Conservation (phyloP, 2,113 vertebrate genomes). For the Talpa occidentalis region DNA sequence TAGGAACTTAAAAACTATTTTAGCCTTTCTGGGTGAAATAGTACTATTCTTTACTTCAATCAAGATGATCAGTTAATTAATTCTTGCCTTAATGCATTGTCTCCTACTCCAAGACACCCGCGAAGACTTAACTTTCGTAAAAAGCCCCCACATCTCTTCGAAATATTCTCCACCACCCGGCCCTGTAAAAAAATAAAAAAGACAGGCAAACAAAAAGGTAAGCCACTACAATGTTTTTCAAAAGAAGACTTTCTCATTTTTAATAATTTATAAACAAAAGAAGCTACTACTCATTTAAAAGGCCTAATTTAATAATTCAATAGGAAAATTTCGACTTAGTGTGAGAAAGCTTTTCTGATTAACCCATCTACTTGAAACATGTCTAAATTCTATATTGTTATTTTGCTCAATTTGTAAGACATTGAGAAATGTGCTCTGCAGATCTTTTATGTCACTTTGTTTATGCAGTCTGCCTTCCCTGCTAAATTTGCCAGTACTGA, state of each 20-base stretch:
- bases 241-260: background rate
- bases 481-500: background rate
- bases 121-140: constrained; percentile 95
- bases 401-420: background rate
- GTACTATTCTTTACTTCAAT: background rate
- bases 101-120: constrained; percentile 96
- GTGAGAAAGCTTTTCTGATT: constrained; percentile 24
- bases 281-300: constrained; percentile 16
- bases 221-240: background rate
- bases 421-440: background rate
- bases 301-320: background rate
- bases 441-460: background rate
- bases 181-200: constrained; percentile 88
- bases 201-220: constrained; percentile 16
- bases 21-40: constrained; percentile 16
- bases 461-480: background rate
- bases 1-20: constrained; percentile 33
- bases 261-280: constrained; percentile 25
- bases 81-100: constrained; percentile 95
- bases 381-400: background rate
- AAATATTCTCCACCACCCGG: constrained; percentile 98
- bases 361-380: background rate
- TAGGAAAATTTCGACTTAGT: background rate
- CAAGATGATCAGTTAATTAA: background rate
- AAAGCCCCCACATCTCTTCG: constrained; percentile 99